Evolutionary conservation across 2,113 vertebrate species (phyloP).

Genomic region (Podarcis muralis): DNA sequence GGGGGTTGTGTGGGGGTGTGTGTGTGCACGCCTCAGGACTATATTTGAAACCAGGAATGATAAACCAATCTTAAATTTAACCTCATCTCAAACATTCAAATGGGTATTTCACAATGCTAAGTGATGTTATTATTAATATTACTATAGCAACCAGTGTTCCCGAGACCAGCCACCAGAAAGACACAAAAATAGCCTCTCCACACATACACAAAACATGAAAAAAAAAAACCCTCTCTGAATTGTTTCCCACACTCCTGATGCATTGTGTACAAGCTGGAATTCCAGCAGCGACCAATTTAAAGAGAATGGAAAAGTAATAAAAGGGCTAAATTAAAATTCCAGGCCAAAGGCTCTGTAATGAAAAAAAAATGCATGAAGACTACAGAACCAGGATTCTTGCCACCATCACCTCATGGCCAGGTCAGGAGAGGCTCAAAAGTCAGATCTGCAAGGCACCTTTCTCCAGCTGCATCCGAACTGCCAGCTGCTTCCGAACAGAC

Average conservation of each 20-base stretch:
- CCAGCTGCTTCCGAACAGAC: slow-evolving; percentile 8
- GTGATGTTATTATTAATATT: slow-evolving; percentile 9
- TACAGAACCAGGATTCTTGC: not conserved
- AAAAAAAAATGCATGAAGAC: not conserved
- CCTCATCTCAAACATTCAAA: slow-evolving; percentile 3
- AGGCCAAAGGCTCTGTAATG: not conserved
- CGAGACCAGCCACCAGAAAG: not conserved
- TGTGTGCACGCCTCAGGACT: not conserved
- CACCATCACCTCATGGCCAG: too few relatives aligned
- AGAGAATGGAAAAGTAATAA: not conserved
- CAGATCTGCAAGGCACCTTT: not conserved
- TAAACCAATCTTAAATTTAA: not conserved
- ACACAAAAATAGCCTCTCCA: slow-evolving; percentile 8
- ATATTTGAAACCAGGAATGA: not conserved
- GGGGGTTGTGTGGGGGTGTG: fast-evolving
- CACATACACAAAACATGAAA: not conserved
- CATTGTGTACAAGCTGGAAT: not conserved
- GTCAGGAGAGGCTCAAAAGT: not conserved
- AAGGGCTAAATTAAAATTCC: not conserved
- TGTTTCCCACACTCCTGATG: slow-evolving; percentile 5
- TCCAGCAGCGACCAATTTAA: not conserved
- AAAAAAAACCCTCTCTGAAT: not conserved
- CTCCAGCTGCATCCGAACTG: not conserved
- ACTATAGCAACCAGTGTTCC: slow-evolving; percentile 12
- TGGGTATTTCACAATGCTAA: not conserved